Base-by-base conservation (phyloP, 2,888 invertebrate genomes). In the Antheraea assamensis region DNA sequence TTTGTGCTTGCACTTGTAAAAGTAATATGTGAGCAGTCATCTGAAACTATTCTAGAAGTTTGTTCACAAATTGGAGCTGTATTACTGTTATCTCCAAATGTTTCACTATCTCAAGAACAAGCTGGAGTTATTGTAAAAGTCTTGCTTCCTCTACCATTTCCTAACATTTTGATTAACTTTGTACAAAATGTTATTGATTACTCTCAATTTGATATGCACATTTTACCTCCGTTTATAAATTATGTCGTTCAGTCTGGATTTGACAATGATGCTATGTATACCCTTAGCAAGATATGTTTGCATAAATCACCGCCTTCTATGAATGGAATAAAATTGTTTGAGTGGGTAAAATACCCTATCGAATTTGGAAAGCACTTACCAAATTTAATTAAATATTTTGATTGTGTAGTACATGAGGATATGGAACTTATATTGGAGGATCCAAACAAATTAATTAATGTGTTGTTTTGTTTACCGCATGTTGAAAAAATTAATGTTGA, bases 61-160 rank as follows among this genome's bases (percentile, higher is more conserved):
- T 90, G 95, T 70, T 88, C 95, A 2, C 95, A 96, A 84, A 93
- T 97, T 73, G 94, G 95, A 1, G 95, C 96, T 10, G 84, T 95
- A 31, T 84, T 97, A 74, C 88, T 97, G 3, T 86, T 96, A 1
- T 96, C 97, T 0, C 91, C 95, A 15, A 95, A 96, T 79, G 89
- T 97, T 0, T 95, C 95, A 72, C 88, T 98, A 19, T 95, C 96
- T 3, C 98, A 98, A 89, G 96, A 98, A 84, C 96, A 96, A 84
- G 96, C 97, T 0, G 96, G 96, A 55, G 95, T 95, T n/a, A 90
- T 98, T 73, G 95, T 96, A 0, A 95, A 96, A 81, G 96, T 96
- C 77, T 90, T 96, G 35, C 86, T 97, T 49, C 93, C 93, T 19
- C 86, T 96, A 19, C 92, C 95, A 15, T 92, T 96, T 73, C 93